Evolutionary conservation across 1,140 invertebrate genomes (phyloP).

Genomic region (Protaetia brevitarsis): DNA sequence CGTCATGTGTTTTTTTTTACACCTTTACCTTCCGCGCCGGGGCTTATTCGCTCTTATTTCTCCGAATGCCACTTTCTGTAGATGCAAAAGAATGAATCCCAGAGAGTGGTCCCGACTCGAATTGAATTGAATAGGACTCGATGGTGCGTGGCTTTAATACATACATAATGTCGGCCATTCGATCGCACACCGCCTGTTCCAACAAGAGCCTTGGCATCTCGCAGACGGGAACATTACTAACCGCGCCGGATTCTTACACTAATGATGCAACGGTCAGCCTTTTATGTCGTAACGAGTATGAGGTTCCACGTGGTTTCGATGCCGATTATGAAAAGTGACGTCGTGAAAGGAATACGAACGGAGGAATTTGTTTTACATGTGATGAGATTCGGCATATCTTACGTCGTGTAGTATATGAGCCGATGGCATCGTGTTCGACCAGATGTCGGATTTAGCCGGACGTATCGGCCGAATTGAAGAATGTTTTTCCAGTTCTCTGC

Average conservation of each 20-base stretch:
- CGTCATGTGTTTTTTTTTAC: too few species aligned
- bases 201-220: too few species aligned
- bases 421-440: too few species aligned
- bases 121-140: conserved; percentile 14
- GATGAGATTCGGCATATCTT: neutral
- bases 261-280: conserved; percentile 2
- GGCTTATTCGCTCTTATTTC: conserved; percentile 2
- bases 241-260: neutral
- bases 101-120: too few species aligned
- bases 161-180: too few species aligned
- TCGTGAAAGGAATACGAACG: conserved; percentile 10
- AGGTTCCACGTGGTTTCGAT: neutral
- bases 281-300: conserved; percentile 2
- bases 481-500: too few species aligned
- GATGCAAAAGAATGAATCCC: neutral
- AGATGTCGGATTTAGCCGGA: too few species aligned
- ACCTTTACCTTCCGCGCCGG: neutral
- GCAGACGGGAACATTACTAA: neutral
- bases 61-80: neutral
- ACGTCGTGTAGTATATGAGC: too few species aligned
- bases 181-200: too few species aligned
- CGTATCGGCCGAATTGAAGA: too few species aligned
- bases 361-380: conserved; percentile 8
- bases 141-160: conserved; percentile 6
- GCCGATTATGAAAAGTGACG: conserved; percentile 5